phyloP scores from a whole-genome alignment of 2,888 invertebrate genomes.

The Athrips mouffetella region DNA sequence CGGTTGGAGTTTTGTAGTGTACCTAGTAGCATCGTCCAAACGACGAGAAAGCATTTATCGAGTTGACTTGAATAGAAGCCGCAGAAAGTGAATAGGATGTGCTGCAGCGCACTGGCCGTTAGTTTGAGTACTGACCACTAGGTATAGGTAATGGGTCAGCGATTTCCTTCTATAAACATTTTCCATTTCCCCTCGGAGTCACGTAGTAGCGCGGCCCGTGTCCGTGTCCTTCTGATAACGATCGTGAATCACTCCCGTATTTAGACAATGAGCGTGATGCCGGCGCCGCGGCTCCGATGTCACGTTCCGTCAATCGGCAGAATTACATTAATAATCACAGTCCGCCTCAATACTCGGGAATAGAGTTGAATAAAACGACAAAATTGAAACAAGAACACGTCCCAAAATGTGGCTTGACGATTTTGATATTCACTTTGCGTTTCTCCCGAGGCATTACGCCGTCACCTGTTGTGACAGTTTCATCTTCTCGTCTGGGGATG shows the following conservation, averaged over 20 bases:
- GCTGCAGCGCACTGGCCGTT: not conserved
- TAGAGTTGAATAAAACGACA: not conserved
- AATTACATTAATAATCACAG: slow-evolving; percentile 16
- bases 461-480: not conserved
- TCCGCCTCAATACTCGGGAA: not conserved
- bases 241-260: slow-evolving; percentile 16
- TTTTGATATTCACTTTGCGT: not conserved
- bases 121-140: not conserved
- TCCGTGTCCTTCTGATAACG: slow-evolving; percentile 12
- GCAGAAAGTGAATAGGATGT: not conserved
- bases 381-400: not conserved
- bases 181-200: not conserved
- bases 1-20: not conserved
- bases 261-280: slow-evolving; percentile 9
- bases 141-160: not conserved
- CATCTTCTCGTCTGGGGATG: not conserved
- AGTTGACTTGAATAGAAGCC: slow-evolving; percentile 2
- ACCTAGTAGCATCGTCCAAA: slow-evolving; percentile 1
- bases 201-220: slow-evolving; percentile 2
- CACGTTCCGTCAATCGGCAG: slow-evolving; percentile 13
- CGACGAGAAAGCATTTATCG: slow-evolving; percentile 2
- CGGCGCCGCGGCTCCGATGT: slow-evolving; percentile 13
- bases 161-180: slow-evolving; percentile 6
- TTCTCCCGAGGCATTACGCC: not conserved
- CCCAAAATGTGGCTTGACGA: not conserved